Conservation (phyloP, 2,888 invertebrate species). For the Acanthococcus lagerstroemiae region DNA sequence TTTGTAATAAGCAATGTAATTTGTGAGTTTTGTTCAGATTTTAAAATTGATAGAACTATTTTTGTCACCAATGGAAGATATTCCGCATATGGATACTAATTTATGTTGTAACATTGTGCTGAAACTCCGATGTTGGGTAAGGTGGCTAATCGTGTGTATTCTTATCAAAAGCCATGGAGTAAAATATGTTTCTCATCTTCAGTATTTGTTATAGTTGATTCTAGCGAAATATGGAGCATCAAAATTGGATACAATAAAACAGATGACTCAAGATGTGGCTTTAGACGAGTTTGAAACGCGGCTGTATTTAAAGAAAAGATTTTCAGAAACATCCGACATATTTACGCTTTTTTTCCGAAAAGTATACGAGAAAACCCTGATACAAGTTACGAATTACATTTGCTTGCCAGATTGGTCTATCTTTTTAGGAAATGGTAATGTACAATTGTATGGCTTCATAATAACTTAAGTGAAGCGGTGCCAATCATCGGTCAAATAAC, state of each 20-base stretch:
- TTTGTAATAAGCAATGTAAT: too few relatives aligned
- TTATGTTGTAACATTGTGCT: slow-evolving; percentile 14
- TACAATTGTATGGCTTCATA: background rate
- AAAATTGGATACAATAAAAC: slow-evolving; percentile 15
- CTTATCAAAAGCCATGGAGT: too few relatives aligned
- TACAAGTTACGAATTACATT: slow-evolving; percentile 10
- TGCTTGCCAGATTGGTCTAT: slow-evolving; percentile 23
- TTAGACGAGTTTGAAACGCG: slow-evolving; percentile 18
- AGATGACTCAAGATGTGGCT: slow-evolving; percentile 16
- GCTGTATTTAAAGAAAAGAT: slow-evolving; percentile 11
- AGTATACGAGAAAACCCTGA: slow-evolving; percentile 16
- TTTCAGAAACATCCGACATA: background rate
- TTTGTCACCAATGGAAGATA: too few relatives aligned
- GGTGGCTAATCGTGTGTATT: too few relatives aligned
- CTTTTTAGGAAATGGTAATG: slow-evolving; percentile 14
- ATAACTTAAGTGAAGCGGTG: too few relatives aligned
- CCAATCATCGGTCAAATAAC: too few relatives aligned
- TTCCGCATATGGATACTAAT: slow-evolving; percentile 1
- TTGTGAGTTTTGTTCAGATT: too few relatives aligned
- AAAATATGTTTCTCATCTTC: too few relatives aligned
- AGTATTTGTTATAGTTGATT: background rate
- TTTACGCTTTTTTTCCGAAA: slow-evolving; percentile 12
- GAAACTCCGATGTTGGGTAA: slow-evolving; percentile 23
- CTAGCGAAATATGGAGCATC: slow-evolving; percentile 20
- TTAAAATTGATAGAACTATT: too few relatives aligned